Base-by-base conservation (phyloP, 2,113 vertebrate genomes). In the Pleuronectes platessa region DNA sequence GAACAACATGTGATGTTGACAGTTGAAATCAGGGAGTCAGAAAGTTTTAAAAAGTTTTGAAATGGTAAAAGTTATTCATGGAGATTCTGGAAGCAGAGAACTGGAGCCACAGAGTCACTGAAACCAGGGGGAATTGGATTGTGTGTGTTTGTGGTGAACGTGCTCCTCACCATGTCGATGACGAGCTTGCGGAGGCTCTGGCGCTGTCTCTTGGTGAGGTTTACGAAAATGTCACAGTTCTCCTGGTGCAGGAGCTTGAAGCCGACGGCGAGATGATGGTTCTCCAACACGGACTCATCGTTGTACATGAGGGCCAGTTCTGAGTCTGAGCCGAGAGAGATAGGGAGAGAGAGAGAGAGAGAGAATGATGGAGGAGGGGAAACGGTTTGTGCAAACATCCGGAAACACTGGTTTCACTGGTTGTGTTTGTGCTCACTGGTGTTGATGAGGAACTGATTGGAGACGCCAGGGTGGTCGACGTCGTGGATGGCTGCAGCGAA, bases 391-490 rank as follows among this genome's bases (percentile, higher is more conserved):
- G 49, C 35, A 63, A 40, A 74, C 13, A 58, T 18, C 4, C 6
- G 26, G 3, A 31, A 31, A 49, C 18, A 14, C 6, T n/a, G n/a
- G 5, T 59, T 42, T 35, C 20, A 20, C 20, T 31, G 58, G 61
- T 15, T 63, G 26, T 20, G 4, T 54, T 31, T 26, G 40, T 0
- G 78, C 96, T 96, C 90, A 98, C 97, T 97, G 85, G 97, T 98
- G 90, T 97, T 98, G 89, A 98, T 97, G 90, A 97, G 96, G 86
- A 97, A 98, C 92, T 97, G 96, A 82, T 97, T 98, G 78, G 96
- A 98, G 21, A 97, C 96, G 0, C 96, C 97, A 0, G 96, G 97
- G 24, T 97, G 96, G 65, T 97, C 96, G 0, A 97, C 97, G 0
- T 97, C 96, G 0, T 98, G 96, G 87, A 98, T 97, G 21, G 96